Conservation (phyloP, 2,113 vertebrate species). For the Halcyon malimbica region DNA sequence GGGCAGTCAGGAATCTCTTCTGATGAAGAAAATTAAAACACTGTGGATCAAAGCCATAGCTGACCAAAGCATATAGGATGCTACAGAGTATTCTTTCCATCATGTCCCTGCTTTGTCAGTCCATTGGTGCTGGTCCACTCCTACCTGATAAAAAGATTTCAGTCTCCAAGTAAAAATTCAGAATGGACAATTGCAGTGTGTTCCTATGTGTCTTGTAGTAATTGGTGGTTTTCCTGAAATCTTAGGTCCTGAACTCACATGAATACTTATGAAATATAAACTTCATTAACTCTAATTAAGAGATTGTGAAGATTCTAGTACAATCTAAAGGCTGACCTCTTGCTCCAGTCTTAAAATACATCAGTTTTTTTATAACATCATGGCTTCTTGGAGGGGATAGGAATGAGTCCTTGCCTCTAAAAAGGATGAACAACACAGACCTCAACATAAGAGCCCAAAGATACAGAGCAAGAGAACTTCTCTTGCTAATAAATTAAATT, state of each 20-base stretch:
- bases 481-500: background rate
- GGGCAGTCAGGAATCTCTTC: background rate
- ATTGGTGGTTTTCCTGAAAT: background rate
- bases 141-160: background rate
- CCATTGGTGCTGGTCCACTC: background rate
- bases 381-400: background rate
- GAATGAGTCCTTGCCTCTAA: background rate
- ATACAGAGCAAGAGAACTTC: background rate
- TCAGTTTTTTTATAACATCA: background rate
- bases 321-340: background rate
- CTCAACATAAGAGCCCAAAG: background rate
- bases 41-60: background rate
- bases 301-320: background rate
- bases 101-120: background rate
- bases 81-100: background rate
- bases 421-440: background rate
- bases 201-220: background rate
- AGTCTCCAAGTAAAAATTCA: background rate
- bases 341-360: background rate
- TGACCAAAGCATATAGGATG: background rate
- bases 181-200: background rate
- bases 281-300: background rate
- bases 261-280: background rate
- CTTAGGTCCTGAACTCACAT: background rate
- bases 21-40: background rate